Base-by-base conservation (phyloP, 2,888 invertebrate species). In the Papilio elwesi region DNA sequence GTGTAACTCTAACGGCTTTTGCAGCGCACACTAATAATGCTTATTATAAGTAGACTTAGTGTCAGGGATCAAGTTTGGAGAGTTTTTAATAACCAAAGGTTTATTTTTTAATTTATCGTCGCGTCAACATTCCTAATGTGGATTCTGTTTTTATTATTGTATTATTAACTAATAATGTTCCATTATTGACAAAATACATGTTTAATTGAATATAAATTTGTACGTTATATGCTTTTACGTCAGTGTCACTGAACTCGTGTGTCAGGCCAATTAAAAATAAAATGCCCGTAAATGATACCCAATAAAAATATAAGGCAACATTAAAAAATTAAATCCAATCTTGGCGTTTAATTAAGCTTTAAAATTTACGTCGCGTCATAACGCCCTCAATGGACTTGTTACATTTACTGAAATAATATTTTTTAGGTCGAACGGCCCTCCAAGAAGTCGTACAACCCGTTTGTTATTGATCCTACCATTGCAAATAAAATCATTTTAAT, bases 311-410 rank as follows among this genome's bases (percentile, higher is more conserved):
- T 59, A 59, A 71, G 9, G 15, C 26, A 9, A 62, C n/a, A 52
- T 62, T 63, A 53, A 52, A 66, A 64, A 59, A 38, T 59, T 16
- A 16, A 49, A 67, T 43, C 13, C 57, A 49, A 59, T 59, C 8
- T 59, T 59, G 10, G 26, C 51, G 10, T 52, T 67, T 71, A 67
- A 71, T 71, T 71, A 71, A 67, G 71, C 52, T 67, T 67, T 71
- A 49, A 66, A 71, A 66, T 66, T 66, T 43, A 62, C 48, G 7
- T 62, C 52, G 43, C 62, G 66, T 59, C 62, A 51, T 67, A 71
- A 71, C 47, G 51, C 43, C 52, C 62, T 52, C 51, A 48, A 67
- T 62, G 70, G 55, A 12, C 26, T 62, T 11, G 52, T 47, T 67
- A 59, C 67, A 53, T 15, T 67, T 71, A 66, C 10, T 59, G 59